A percentile compares a stretch with the other conserved stretches of the same genome.
Conservation (phyloP, 1,140 invertebrate species). For the Zeugodacus cucurbitae region DNA sequence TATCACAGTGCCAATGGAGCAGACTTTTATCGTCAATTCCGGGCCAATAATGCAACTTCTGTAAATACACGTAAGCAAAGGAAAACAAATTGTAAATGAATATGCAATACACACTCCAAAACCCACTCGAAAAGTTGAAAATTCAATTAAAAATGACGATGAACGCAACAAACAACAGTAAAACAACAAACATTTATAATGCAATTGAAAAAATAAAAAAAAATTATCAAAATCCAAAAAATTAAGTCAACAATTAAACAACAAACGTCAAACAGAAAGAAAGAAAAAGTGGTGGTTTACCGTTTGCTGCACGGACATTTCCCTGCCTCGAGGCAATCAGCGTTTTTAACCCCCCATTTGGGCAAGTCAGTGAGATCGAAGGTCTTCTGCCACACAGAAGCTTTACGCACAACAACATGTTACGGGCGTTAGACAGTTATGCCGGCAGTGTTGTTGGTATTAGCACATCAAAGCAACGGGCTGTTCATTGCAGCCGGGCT, state of each 20-base stretch:
- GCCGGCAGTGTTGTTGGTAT: slow-evolving; percentile 25
- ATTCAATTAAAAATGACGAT: slow-evolving; percentile 59
- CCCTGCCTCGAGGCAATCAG: not conserved
- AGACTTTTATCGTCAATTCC: slow-evolving; percentile 83
- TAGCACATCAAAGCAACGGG: slow-evolving; percentile 19
- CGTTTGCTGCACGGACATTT: not conserved
- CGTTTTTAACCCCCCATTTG: slow-evolving; percentile 12
- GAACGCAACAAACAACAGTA: not conserved
- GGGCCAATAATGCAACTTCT: slow-evolving; percentile 88
- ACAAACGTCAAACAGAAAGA: slow-evolving; percentile 8
- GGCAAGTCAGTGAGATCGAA: not conserved
- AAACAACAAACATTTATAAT: not conserved
- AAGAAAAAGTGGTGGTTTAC: not conserved
- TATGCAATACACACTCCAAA: slow-evolving; percentile 47
- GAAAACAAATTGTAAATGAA: slow-evolving; percentile 43
- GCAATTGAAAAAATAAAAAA: slow-evolving; percentile 5
- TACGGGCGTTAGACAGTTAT: not conserved
- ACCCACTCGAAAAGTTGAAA: slow-evolving; percentile 46
- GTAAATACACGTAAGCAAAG: slow-evolving; percentile 56
- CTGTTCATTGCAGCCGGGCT: not conserved
- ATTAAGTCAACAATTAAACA: slow-evolving; percentile 38
- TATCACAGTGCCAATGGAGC: slow-evolving; percentile 80
- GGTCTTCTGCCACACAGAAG: not conserved
- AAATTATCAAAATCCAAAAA: slow-evolving; percentile 24
- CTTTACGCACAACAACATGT: not conserved